phyloP scores from a whole-genome alignment of 2,797 vertebrate genomes.

The Cirrhinus mrigala region DNA sequence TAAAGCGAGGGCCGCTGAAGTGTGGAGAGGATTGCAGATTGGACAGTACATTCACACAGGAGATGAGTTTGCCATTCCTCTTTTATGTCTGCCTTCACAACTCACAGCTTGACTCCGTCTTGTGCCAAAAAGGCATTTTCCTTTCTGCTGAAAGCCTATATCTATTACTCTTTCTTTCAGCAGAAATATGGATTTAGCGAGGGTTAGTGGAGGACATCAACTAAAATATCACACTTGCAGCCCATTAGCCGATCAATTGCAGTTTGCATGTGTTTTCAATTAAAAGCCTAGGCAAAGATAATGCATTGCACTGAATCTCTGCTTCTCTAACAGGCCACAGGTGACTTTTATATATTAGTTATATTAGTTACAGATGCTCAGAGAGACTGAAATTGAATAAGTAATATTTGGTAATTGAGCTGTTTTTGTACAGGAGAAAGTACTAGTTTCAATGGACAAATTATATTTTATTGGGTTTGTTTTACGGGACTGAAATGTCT shows the following conservation, averaged over 20 bases:
- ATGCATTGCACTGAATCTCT: neutral
- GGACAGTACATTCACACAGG: slow-evolving; percentile 41
- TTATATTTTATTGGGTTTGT: neutral
- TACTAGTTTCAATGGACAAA: neutral
- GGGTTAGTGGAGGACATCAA: slow-evolving; percentile 8
- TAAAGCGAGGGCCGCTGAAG: slow-evolving; percentile 20
- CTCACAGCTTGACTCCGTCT: slow-evolving; percentile 49
- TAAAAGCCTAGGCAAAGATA: slow-evolving; percentile 3
- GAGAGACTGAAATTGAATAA: slow-evolving; percentile 12
- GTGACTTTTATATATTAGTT: slow-evolving; percentile 20
- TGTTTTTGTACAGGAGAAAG: slow-evolving; percentile 3
- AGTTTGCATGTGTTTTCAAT: neutral
- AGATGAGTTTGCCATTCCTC: slow-evolving; percentile 44
- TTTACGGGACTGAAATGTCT: neutral
- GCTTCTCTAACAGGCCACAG: neutral
- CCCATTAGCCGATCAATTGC: slow-evolving; percentile 13
- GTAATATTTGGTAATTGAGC: slow-evolving; percentile 11
- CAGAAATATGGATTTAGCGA: slow-evolving; percentile 29
- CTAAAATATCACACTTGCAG: slow-evolving; percentile 24
- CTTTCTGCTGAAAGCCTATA: slow-evolving; percentile 23
- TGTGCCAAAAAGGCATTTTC: slow-evolving; percentile 47
- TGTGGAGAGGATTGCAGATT: slow-evolving; percentile 41
- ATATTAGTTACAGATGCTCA: neutral
- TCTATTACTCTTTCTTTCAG: slow-evolving; percentile 39
- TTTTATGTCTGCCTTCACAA: slow-evolving; percentile 46